phyloP scores from a whole-genome alignment of 2,113 vertebrate genomes.

The Oenanthe oenanthe region DNA sequence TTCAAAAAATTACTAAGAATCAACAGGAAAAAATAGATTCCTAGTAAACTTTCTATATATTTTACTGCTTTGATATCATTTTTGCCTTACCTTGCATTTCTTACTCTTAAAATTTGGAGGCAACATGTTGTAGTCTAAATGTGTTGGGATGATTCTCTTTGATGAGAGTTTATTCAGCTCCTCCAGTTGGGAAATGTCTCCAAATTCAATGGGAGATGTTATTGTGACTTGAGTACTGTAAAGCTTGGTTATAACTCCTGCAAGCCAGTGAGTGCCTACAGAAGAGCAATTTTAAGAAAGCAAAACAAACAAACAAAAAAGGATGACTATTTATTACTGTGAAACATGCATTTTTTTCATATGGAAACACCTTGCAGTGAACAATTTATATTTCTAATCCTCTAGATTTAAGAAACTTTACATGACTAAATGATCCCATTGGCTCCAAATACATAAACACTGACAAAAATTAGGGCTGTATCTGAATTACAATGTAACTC shows the following conservation, averaged over 20 bases:
- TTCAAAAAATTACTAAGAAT: not conserved
- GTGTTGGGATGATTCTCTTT: slow-evolving; percentile 75
- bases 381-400: not conserved
- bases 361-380: not conserved
- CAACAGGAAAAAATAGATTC: not conserved
- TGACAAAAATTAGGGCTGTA: not conserved
- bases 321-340: not conserved
- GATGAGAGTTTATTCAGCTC: slow-evolving; percentile 64
- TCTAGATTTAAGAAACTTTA: not conserved
- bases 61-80: not conserved
- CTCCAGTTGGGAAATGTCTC: slow-evolving; percentile 72
- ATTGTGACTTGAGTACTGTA: slow-evolving; percentile 57
- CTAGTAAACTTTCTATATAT: not conserved
- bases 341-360: not conserved
- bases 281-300: not conserved
- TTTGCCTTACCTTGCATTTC: slow-evolving; percentile 70
- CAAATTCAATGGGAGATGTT: slow-evolving; percentile 76
- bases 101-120: slow-evolving; percentile 69
- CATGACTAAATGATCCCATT: not conserved
- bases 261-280: slow-evolving; percentile 79
- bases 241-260: slow-evolving; percentile 73
- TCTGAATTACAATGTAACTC: not conserved
- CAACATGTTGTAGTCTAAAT: slow-evolving; percentile 74
- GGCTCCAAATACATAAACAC: not conserved
- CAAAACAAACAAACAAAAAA: not conserved